These are phyloP conservation scores for Pterocles burchelli DNA, from an alignment of 2,113 vertebrate species.

Conservation along the genomic window DNA sequence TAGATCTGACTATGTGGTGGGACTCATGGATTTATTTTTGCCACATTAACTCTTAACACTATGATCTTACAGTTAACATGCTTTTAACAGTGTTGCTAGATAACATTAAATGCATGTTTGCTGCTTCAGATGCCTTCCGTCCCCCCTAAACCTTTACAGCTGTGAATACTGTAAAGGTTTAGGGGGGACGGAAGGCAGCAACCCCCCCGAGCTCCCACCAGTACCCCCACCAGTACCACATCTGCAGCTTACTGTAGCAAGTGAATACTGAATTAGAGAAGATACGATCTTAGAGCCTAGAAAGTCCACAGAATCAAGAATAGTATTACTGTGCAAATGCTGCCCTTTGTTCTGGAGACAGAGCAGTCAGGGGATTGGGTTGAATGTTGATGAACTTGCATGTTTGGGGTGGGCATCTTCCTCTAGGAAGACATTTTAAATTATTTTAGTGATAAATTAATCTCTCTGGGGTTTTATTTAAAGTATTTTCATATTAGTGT, in stretches of 20 bases:
- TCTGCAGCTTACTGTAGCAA: too few relatives aligned
- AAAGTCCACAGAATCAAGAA: neutral
- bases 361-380: neutral
- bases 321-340: neutral
- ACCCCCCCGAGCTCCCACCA: too few relatives aligned
- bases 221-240: too few relatives aligned
- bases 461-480: neutral
- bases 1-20: neutral
- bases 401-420: neutral
- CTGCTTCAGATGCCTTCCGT: neutral
- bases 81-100: neutral
- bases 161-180: too few relatives aligned
- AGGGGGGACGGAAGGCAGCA: too few relatives aligned
- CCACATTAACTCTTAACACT: neutral
- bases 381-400: neutral
- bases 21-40: neutral
- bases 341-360: neutral
- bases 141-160: too few relatives aligned
- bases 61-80: neutral
- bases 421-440: neutral
- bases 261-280: neutral
- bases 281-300: neutral
- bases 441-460: neutral
- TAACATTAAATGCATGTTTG: neutral
- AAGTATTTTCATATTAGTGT: neutral